These are phyloP conservation scores for Siphonodentalium dalli DNA, from an alignment of 2,888 invertebrate genomes.

Conservation along the genomic window DNA sequence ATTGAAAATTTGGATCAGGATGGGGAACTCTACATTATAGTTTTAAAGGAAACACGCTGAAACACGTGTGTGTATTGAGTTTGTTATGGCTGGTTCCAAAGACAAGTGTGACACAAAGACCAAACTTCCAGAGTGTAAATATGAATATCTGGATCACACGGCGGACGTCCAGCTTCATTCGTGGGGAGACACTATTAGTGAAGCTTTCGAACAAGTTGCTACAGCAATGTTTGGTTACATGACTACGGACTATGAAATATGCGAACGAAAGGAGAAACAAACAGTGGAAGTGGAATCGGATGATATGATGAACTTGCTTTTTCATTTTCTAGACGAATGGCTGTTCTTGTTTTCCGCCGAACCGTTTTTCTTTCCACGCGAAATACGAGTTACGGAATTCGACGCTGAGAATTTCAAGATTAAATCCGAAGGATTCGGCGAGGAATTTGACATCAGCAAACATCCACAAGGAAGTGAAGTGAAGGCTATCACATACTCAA, in stretches of 20 bases:
- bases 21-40: too few relatives aligned
- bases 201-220: slow-evolving; percentile 86
- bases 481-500: slow-evolving; percentile 98
- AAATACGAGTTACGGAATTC: slow-evolving; percentile 86
- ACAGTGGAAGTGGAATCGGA: slow-evolving; percentile 87
- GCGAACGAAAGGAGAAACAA: slow-evolving; percentile 77
- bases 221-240: slow-evolving; percentile 98
- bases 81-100: too few relatives aligned
- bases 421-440: slow-evolving; percentile 80
- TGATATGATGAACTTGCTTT: slow-evolving; percentile 87
- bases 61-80: too few relatives aligned
- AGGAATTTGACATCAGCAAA: slow-evolving; percentile 88
- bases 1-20: too few relatives aligned
- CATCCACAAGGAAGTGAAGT: slow-evolving; percentile 98
- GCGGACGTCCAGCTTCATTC: slow-evolving; percentile 96
- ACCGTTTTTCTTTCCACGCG: slow-evolving; percentile 78
- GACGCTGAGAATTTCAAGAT: slow-evolving; percentile 83
- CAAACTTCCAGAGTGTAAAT: too few relatives aligned
- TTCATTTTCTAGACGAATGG: slow-evolving; percentile 92
- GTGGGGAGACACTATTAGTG: slow-evolving; percentile 86
- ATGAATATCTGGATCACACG: slow-evolving; percentile 91
- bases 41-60: too few relatives aligned
- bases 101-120: too few relatives aligned
- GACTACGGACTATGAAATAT: slow-evolving; percentile 75
- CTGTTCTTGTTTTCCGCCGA: slow-evolving; percentile 92